Conservation (phyloP, 2,113 vertebrate species). For the Galeopterus variegatus region DNA sequence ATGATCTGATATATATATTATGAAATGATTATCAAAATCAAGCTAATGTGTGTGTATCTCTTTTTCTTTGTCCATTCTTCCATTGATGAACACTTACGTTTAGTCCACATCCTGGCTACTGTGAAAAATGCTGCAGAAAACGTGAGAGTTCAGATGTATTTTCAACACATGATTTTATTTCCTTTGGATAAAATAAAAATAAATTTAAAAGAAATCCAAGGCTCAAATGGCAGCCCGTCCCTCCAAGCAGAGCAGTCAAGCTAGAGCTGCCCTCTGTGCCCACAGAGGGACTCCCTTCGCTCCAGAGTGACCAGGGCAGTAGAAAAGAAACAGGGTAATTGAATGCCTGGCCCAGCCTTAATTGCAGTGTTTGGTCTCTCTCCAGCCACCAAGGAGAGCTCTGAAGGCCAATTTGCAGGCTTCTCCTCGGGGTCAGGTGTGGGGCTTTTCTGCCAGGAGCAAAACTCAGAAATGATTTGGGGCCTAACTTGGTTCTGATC, state of each 20-base stretch:
- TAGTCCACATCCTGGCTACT: no score
- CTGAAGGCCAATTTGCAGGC: constrained; percentile 59
- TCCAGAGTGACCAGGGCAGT: not conserved
- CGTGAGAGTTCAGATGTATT: no score
- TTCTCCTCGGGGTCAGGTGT: constrained; percentile 48
- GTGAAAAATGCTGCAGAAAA: no score
- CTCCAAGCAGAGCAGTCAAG: not conserved
- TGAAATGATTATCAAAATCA: not conserved
- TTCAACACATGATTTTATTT: no score
- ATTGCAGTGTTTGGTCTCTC: constrained; percentile 36
- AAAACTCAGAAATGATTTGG: constrained; percentile 56
- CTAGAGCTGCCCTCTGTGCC: not conserved
- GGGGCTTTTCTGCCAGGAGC: constrained; percentile 44
- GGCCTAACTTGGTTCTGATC: not conserved
- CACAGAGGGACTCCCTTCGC: not conserved
- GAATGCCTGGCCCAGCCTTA: constrained; percentile 14
- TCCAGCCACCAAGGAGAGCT: not conserved
- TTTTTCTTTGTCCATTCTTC: no score
- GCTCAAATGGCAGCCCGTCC: not conserved
- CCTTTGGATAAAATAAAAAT: no score
- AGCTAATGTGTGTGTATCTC: no score
- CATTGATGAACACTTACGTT: no score
- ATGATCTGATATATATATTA: no score
- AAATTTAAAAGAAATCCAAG: not conserved
- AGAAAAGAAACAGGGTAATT: constrained; percentile 41